phyloP scores from a whole-genome alignment of 2,797 vertebrate genomes.

The Cichlasoma orientale region DNA sequence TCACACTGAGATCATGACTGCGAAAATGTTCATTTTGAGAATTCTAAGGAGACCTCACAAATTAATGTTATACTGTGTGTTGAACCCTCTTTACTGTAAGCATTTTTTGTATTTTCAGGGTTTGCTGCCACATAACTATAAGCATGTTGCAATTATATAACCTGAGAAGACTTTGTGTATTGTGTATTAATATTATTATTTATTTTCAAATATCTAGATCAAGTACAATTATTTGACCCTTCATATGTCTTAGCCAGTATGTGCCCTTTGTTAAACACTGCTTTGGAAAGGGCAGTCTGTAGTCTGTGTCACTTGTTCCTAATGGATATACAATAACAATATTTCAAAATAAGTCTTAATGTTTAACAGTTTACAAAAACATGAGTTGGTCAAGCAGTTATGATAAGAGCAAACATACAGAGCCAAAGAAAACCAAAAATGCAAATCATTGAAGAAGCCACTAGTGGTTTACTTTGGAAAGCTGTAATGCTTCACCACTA shows the following conservation, averaged over 20 bases:
- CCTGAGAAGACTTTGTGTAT: not conserved
- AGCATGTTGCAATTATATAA: not conserved
- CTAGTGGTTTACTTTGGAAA: not conserved
- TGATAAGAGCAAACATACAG: not conserved
- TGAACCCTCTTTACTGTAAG: not conserved
- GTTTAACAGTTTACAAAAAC: not conserved
- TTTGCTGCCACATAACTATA: not conserved
- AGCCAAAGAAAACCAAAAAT: not conserved
- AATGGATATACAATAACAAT: not conserved
- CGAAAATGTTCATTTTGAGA: not conserved
- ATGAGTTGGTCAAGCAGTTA: not conserved
- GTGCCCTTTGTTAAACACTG: not conserved
- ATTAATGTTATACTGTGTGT: not conserved
- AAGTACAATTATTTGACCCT: not conserved
- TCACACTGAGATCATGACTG: too few species aligned
- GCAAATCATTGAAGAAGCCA: not conserved
- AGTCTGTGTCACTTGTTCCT: not conserved
- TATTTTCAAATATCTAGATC: not conserved
- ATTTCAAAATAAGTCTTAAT: not conserved
- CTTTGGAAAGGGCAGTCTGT: not conserved
- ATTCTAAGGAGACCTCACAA: too few species aligned
- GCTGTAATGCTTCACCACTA: not conserved
- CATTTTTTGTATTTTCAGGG: not conserved
- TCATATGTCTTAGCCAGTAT: not conserved
- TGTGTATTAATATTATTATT: not conserved